Percentiles rank a stretch among this genome's conserved stretches.
Conservation (phyloP, 2,888 invertebrate genomes). For the Steromphala cineraria region DNA sequence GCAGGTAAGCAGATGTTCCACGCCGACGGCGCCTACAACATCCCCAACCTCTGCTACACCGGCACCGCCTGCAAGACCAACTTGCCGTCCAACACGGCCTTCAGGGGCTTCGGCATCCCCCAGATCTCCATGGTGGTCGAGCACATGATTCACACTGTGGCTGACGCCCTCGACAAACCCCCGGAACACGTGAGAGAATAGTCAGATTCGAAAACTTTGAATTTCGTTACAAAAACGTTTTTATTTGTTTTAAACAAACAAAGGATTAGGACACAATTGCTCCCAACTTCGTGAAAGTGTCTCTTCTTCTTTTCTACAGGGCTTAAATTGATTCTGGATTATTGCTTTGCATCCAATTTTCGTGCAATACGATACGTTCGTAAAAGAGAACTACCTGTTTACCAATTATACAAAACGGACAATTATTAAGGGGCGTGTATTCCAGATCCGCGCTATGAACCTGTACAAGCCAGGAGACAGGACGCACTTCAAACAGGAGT, state of each 20-base stretch:
- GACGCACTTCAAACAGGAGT: slow-evolving; percentile 83
- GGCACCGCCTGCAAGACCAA: slow-evolving; percentile 87
- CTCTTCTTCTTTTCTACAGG: too few relatives aligned
- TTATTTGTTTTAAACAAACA: too few relatives aligned
- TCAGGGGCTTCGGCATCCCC: slow-evolving; percentile 78
- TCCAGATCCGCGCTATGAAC: slow-evolving; percentile 82
- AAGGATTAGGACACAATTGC: too few relatives aligned
- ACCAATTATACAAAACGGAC: too few relatives aligned
- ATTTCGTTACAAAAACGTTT: too few relatives aligned
- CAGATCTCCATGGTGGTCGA: slow-evolving; percentile 55
- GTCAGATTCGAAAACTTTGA: too few relatives aligned
- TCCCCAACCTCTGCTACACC: slow-evolving; percentile 85
- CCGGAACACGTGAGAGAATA: slow-evolving; percentile 62
- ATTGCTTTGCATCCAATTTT: too few relatives aligned
- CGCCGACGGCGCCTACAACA: slow-evolving; percentile 80
- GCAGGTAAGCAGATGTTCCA: slow-evolving; percentile 84
- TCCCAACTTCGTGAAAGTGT: too few relatives aligned
- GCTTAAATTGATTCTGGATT: too few relatives aligned
- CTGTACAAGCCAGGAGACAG: slow-evolving; percentile 87
- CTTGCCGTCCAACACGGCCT: slow-evolving; percentile 93
- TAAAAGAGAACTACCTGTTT: too few relatives aligned
- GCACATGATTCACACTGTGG: slow-evolving; percentile 70
- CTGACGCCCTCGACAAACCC: slow-evolving; percentile 82
- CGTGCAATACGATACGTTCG: too few relatives aligned
- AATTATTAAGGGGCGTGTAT: neutral